Evolutionary conservation across 1,140 invertebrate genomes (phyloP), one percentile per base, ranked within the genome.

Genomic region (Leptonema lineaticorne): DNA sequence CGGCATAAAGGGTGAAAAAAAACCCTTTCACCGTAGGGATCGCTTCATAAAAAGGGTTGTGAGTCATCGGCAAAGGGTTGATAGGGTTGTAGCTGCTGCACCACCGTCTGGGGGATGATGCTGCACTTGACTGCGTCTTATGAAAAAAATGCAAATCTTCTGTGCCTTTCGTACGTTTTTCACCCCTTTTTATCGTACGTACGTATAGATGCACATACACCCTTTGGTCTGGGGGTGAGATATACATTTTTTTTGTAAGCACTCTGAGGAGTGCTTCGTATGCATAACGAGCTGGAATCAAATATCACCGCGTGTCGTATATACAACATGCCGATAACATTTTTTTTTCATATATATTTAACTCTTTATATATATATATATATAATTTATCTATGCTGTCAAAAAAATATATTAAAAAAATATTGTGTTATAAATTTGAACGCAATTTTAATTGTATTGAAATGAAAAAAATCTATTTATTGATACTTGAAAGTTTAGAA

Each of bases 1-100:
- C 5, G 11, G 14, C 37, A 3, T 45, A 45, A 3, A 45, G 11
- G 2, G 29, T 33, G 22, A 18, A 53, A 53, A 53, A 24, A 53
- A 53, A 53, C 8, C 50, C 50, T 24, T 53, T 53, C 20, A 53
- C 22, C 22, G 50, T 53, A 24, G 18, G 50, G 16, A 18, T 45
- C 29, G 6, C 41, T 8, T 16, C 53, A 67, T 65, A 72, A 63
- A 72, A 72, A 72, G 67, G 64, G 68, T 67, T 67, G 71, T 57
- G 67, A 69, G 68, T 72, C 71, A 72, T 62, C 24, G 63, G 24
- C 58, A 67, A 72, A 69, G 64, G 67, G 70, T 67, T 69, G 64
- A 37, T 18, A n/a, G 24, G 20, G 18, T 33, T 3, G 7, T 4
- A 1, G 60, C 66, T 16, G 28, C 41, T 68, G 71, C 64, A 69